Base-by-base conservation (phyloP, 2,797 vertebrate genomes). In the Prunella strophiata region DNA sequence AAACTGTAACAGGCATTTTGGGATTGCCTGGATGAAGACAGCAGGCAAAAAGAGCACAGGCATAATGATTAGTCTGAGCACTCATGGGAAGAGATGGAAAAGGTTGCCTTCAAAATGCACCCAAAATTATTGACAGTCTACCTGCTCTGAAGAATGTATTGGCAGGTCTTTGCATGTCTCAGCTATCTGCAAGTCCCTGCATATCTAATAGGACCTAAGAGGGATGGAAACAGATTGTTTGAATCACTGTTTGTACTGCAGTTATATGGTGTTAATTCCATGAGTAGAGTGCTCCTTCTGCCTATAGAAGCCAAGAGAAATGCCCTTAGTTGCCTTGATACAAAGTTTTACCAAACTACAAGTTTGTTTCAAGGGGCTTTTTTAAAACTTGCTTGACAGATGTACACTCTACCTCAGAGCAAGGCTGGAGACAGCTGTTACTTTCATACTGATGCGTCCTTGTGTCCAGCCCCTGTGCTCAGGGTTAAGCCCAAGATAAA, bases 231-330 rank as follows among this genome's bases (percentile, higher is more conserved):
- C 27, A 71, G 26, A 62, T 68, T 61, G 23, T 58, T 73, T 43
- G 15, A 65, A 65, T 65, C 26, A 32, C 38, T 61, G 43, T 34
- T 73, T 67, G 27, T 32, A 66, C 5, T 38, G 8, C 47, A 67
- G 27, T n/a, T 47, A 34, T 0, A 8, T 1, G 2, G 13, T 11
- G 29, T 32, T 67, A 84, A 81, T 38, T 23, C 14, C 2, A 1
- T 3, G n/a, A 51, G 29, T 2, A 12, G 27, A 54, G 18, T 0
- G 0, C 13, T n/a, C 14, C 21, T 40, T 61, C n/a, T 32, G 15
- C 43, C 11, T 13, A 5, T 3, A 18, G 40, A 87, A 91, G 40
- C 16, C 40, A 47, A 61, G 43, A 77, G 36, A 74, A 91, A 66
- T 10, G 40, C 23, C 38, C 55, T 84, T 32, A 40, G 10, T 54